Conservation (phyloP, 30 jellyfish, hydroid and myxozoan genomes). For the Aurelia sp. region DNA sequence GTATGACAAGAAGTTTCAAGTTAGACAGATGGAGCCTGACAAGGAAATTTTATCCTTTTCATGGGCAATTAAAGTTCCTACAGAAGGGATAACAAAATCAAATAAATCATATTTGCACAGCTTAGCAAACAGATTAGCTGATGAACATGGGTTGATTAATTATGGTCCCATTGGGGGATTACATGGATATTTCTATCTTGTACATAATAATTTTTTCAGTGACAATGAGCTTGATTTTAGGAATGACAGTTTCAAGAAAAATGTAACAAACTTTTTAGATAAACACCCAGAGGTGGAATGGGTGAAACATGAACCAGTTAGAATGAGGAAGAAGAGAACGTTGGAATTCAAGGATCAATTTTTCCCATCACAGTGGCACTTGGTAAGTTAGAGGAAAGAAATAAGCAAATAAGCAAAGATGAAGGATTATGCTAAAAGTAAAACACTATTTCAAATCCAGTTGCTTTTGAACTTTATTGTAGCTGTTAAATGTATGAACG, state of each 20-base stretch:
- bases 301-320: slow-evolving; percentile 86
- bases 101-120: slow-evolving; percentile 4
- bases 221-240: slow-evolving; percentile 5
- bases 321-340: slow-evolving; percentile 81
- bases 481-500: no score
- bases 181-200: slow-evolving; percentile 85
- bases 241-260: slow-evolving; percentile 8
- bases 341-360: slow-evolving; percentile 94
- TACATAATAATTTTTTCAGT: slow-evolving; percentile 80
- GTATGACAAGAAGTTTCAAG: neutral
- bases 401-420: no score
- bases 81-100: neutral
- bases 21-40: neutral
- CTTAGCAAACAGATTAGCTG: slow-evolving; percentile 70
- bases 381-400: slow-evolving; percentile 61
- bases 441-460: no score
- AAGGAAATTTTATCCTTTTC: slow-evolving; percentile 55
- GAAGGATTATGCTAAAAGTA: no score
- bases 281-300: slow-evolving; percentile 87
- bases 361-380: slow-evolving; percentile 99
- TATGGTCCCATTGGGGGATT: slow-evolving; percentile 98
- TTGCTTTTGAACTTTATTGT: no score
- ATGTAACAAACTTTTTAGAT: slow-evolving; percentile 45
- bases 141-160: slow-evolving; percentile 66
- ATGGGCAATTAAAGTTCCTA: slow-evolving; percentile 85